These are phyloP conservation scores for Pluvianellus socialis DNA, from an alignment of 2,113 vertebrate genomes.

Conservation along the genomic window DNA sequence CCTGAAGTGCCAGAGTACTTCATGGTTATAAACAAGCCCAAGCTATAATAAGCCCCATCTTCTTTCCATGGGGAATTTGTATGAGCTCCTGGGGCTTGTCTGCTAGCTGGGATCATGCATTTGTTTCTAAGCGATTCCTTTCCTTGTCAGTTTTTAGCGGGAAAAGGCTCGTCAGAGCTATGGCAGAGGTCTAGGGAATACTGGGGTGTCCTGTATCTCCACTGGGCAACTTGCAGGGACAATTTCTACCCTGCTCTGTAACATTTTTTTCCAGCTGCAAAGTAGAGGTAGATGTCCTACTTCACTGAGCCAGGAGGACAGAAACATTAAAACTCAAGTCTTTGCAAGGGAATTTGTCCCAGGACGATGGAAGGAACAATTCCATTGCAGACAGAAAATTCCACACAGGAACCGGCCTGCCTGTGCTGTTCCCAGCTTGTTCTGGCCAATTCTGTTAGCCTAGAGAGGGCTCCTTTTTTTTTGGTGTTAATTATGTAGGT, in stretches of 20 bases:
- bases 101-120: not conserved
- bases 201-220: not conserved
- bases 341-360: not conserved
- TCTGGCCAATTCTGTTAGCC: not conserved
- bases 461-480: not conserved
- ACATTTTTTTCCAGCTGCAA: not conserved
- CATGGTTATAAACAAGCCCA: not conserved
- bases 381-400: not conserved
- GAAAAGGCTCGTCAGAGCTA: not conserved
- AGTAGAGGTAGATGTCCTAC: not conserved
- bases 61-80: not conserved
- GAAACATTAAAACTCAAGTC: not conserved
- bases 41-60: not conserved
- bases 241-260: not conserved
- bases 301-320: not conserved
- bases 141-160: not conserved
- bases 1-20: not conserved
- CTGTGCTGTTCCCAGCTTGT: not conserved
- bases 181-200: not conserved
- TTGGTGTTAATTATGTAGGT: slow-evolving; percentile 38
- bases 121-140: not conserved
- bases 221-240: not conserved
- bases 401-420: not conserved
- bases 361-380: not conserved
- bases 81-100: not conserved